Evolutionary conservation across 2,888 invertebrate species (phyloP).

Genomic region (Pegoplata infirma): DNA sequence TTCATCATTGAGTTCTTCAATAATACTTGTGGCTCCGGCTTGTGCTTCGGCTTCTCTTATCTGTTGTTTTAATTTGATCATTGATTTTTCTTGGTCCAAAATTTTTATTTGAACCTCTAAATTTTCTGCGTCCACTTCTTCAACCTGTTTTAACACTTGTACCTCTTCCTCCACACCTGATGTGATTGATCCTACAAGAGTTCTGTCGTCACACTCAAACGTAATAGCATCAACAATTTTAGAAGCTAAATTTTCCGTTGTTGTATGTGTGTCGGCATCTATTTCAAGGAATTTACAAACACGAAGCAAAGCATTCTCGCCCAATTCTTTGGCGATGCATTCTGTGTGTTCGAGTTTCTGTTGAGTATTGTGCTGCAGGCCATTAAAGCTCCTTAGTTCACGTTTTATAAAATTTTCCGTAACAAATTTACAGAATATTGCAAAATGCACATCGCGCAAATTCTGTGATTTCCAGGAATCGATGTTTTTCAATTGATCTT

Average conservation of each 20-base stretch:
- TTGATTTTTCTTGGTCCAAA: background rate
- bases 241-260: background rate
- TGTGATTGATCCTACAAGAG: background rate
- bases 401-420: conserved; percentile 8
- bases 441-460: background rate
- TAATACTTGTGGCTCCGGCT: background rate
- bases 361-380: background rate
- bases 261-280: background rate
- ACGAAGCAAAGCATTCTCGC: background rate
- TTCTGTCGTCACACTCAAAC: background rate
- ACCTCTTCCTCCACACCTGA: background rate
- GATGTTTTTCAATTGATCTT: background rate
- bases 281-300: conserved; percentile 9
- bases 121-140: conserved; percentile 1
- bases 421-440: conserved; percentile 19
- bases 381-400: background rate
- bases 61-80: background rate
- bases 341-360: background rate
- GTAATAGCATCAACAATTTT: conserved; percentile 11
- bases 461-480: conserved; percentile 4
- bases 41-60: background rate
- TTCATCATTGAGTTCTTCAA: background rate
- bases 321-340: conserved; percentile 6
- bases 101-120: background rate
- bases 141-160: background rate